Conservation (phyloP, 2,113 vertebrate genomes). For the Lycaon pictus region DNA sequence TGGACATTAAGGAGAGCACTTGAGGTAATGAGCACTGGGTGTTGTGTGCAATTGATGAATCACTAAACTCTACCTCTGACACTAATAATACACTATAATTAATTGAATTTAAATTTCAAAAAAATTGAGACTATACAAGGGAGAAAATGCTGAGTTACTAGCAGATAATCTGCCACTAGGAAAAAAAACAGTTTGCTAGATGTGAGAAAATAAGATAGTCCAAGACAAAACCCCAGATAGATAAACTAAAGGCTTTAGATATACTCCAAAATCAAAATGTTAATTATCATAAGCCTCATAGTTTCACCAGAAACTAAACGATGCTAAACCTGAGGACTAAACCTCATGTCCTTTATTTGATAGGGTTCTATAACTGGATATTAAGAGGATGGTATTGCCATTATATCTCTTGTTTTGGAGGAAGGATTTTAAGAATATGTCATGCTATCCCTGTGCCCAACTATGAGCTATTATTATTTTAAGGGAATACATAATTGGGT, state of each 20-base stretch:
- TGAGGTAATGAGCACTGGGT: not conserved
- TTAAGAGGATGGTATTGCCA: not conserved
- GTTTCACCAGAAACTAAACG: not conserved
- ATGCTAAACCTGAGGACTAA: not conserved
- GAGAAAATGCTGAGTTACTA: not conserved
- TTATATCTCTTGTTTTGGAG: not conserved
- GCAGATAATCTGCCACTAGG: not conserved
- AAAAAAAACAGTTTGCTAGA: not conserved
- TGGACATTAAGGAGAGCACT: not conserved
- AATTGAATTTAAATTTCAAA: not conserved
- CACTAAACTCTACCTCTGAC: not conserved
- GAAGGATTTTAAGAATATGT: not conserved
- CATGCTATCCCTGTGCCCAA: not conserved
- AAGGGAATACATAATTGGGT: not conserved
- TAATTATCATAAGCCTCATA: not conserved
- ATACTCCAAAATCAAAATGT: not conserved
- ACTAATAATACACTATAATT: not conserved
- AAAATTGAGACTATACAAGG: not conserved
- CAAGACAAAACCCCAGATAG: not conserved
- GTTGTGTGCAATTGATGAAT: not conserved
- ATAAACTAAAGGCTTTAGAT: not conserved
- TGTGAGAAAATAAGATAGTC: not conserved
- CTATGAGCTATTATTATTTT: not conserved
- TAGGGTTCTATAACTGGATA: not conserved
- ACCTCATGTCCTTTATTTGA: not conserved